These are phyloP conservation scores for Dynastes tityus DNA, from an alignment of 2,888 invertebrate species.

Conservation along the genomic window DNA sequence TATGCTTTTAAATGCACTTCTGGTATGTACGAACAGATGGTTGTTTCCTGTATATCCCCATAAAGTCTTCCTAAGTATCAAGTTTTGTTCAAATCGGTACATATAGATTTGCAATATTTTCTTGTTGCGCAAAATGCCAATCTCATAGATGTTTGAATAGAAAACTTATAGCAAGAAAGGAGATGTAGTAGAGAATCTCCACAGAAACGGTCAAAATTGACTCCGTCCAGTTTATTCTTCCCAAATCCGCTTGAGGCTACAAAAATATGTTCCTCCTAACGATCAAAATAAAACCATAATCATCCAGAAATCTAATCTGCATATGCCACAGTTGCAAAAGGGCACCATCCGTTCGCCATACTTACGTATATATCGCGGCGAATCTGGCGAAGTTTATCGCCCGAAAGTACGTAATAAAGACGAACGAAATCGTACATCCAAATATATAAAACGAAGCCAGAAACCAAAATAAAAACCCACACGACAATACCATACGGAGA, in stretches of 20 bases:
- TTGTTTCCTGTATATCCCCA: too few relatives aligned
- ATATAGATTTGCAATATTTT: too few relatives aligned
- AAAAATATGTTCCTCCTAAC: constrained; percentile 2
- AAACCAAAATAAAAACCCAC: constrained; percentile 2
- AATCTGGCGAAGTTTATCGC: constrained; percentile 26
- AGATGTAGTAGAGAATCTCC: too few relatives aligned
- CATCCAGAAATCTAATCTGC: constrained; percentile 16
- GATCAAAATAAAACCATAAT: constrained; percentile 2
- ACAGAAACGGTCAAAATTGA: too few relatives aligned
- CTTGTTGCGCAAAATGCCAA: too few relatives aligned
- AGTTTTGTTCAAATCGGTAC: too few relatives aligned
- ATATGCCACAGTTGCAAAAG: background rate
- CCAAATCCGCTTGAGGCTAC: background rate
- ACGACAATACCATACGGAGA: background rate
- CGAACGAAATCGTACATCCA: constrained; percentile 26
- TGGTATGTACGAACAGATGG: too few relatives aligned
- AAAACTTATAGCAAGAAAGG: too few relatives aligned
- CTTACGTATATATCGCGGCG: background rate
- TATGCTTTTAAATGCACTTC: too few relatives aligned
- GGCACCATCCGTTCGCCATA: background rate
- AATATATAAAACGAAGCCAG: constrained; percentile 21
- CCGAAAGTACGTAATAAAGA: constrained; percentile 16
- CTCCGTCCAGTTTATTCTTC: background rate
- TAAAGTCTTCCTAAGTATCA: too few relatives aligned
- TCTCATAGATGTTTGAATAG: too few relatives aligned